Conservation (phyloP, 2,113 vertebrate genomes). For the Gadus chalcogrammus region DNA sequence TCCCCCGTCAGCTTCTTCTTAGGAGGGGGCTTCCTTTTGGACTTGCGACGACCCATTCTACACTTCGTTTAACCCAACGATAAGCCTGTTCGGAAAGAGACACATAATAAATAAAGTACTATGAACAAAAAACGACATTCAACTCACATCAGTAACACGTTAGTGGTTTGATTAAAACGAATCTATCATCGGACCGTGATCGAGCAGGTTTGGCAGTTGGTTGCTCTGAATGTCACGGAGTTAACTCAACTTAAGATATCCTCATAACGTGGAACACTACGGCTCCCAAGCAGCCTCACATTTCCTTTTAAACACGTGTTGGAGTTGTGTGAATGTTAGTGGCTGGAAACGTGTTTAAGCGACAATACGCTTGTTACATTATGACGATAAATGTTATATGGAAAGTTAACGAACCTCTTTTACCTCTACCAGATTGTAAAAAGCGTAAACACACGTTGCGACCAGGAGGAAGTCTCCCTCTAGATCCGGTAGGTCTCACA, state of each 20-base stretch:
- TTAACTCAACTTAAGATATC: background rate
- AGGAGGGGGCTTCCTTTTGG: slow-evolving; percentile 88
- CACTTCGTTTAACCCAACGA: background rate
- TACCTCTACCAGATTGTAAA: background rate
- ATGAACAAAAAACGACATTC: background rate
- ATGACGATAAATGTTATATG: background rate
- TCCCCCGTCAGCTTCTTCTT: slow-evolving; percentile 95
- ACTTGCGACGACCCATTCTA: slow-evolving; percentile 87
- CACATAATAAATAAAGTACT: background rate
- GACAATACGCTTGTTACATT: background rate
- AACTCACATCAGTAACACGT: too few relatives aligned
- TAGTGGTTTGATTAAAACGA: too few relatives aligned
- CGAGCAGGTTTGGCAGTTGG: background rate
- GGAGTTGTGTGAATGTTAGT: too few relatives aligned
- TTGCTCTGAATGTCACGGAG: background rate
- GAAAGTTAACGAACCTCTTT: background rate
- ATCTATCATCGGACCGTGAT: too few relatives aligned
- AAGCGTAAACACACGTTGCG: background rate
- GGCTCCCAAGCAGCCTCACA: too few relatives aligned
- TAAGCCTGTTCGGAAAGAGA: background rate
- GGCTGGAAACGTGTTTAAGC: too few relatives aligned
- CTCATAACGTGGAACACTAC: too few relatives aligned
- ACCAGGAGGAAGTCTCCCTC: background rate
- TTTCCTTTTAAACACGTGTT: too few relatives aligned
- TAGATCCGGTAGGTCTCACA: background rate